Conservation (phyloP, 2,113 vertebrate species). For the Meleagris gallopavo region DNA sequence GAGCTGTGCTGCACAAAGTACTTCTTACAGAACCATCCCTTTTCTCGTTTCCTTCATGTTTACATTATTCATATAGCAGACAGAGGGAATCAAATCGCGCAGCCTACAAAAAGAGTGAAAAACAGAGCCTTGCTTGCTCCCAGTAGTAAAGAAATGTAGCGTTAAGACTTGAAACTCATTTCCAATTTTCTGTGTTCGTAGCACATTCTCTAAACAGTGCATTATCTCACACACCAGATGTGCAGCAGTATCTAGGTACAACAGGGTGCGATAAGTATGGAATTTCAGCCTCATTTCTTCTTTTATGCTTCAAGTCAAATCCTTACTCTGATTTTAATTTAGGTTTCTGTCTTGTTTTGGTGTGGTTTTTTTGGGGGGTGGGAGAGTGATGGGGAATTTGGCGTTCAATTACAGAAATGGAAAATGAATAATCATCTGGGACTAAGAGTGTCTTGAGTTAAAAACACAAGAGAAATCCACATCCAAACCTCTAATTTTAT, state of each 20-base stretch:
- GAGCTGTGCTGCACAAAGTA: slow-evolving; percentile 8
- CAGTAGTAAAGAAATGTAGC: slow-evolving; percentile 60
- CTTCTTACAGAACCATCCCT: slow-evolving; percentile 45
- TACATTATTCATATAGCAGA: slow-evolving; percentile 54
- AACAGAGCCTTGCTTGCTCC: slow-evolving; percentile 38
- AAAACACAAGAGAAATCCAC: slow-evolving; percentile 18
- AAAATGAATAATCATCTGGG: background rate
- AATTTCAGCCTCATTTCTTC: slow-evolving; percentile 42
- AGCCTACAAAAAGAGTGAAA: slow-evolving; percentile 36
- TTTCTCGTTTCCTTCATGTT: slow-evolving; percentile 33
- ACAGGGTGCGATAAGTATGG: background rate
- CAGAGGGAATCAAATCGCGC: slow-evolving; percentile 66
- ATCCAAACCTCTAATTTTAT: slow-evolving; percentile 29
- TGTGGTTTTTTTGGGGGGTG: background rate
- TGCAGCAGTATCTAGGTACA: slow-evolving; percentile 35
- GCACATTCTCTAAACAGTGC: slow-evolving; percentile 4
- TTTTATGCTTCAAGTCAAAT: slow-evolving; percentile 46
- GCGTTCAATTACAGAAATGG: background rate
- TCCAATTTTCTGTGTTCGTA: slow-evolving; percentile 9
- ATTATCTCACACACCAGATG: slow-evolving; percentile 58
- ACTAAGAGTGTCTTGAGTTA: background rate
- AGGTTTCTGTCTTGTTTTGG: background rate
- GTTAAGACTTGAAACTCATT: slow-evolving; percentile 32
- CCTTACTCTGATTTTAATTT: slow-evolving; percentile 17
- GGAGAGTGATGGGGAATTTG: background rate